phyloP scores from a whole-genome alignment of 30 jellyfish, hydroid and myxozoan genomes.

The Nemopilema nomurai region DNA sequence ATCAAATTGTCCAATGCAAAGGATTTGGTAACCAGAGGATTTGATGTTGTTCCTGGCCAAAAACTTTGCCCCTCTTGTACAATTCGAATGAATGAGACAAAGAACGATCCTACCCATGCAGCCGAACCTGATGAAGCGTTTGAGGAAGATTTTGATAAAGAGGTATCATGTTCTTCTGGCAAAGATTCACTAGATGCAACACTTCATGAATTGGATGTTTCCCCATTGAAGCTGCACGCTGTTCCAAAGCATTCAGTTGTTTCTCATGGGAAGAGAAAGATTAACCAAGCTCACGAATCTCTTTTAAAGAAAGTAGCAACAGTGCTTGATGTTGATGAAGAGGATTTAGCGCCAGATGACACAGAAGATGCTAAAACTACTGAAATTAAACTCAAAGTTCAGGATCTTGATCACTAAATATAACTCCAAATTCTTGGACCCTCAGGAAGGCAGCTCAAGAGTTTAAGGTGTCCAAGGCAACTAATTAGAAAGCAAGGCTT shows the following conservation, averaged over 20 bases:
- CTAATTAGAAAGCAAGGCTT: neutral
- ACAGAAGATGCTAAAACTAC: neutral
- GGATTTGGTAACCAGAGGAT: neutral
- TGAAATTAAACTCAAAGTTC: neutral
- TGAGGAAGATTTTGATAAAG: neutral
- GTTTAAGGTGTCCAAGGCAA: neutral
- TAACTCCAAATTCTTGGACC: neutral
- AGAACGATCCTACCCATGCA: neutral
- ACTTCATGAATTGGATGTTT: neutral
- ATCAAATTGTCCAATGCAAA: neutral
- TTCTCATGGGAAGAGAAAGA: neutral
- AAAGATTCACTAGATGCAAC: neutral
- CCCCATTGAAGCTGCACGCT: neutral
- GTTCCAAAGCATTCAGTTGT: neutral
- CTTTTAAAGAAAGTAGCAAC: neutral
- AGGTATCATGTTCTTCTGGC: neutral
- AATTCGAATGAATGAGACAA: neutral
- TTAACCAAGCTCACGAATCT: neutral
- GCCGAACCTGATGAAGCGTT: neutral
- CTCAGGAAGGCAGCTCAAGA: neutral
- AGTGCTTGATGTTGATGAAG: neutral
- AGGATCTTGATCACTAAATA: neutral
- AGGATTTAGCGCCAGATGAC: neutral
- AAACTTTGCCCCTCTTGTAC: neutral
- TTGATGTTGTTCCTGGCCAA: neutral